Evolutionary conservation across 2,888 invertebrate genomes (phyloP).

Genomic region (Physocephala rufipes): DNA sequence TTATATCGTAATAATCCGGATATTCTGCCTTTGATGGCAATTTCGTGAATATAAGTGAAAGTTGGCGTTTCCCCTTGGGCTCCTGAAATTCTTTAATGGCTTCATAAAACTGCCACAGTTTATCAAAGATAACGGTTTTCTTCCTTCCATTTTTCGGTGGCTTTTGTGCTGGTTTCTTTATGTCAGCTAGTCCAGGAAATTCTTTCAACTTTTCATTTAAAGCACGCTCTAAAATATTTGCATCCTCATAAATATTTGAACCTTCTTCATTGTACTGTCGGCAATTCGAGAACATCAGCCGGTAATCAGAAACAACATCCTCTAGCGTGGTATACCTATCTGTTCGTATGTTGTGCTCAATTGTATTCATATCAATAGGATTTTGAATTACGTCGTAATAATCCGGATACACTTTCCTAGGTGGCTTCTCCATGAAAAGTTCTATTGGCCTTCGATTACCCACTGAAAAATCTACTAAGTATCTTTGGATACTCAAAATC

Average conservation of each 20-base stretch:
- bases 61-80: slow-evolving; percentile 82
- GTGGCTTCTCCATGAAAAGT: slow-evolving; percentile 96
- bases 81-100: slow-evolving; percentile 90
- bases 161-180: slow-evolving; percentile 57
- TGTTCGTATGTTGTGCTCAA: slow-evolving; percentile 88
- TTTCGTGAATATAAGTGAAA: slow-evolving; percentile 95
- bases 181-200: slow-evolving; percentile 71
- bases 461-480: slow-evolving; percentile 74
- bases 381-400: slow-evolving; percentile 94
- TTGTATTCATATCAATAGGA: slow-evolving; percentile 94
- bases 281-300: slow-evolving; percentile 97
- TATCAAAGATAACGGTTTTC: slow-evolving; percentile 71
- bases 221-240: slow-evolving; percentile 85
- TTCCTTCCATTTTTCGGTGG: slow-evolving; percentile 54
- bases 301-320: slow-evolving; percentile 85
- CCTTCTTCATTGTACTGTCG: slow-evolving; percentile 96
- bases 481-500: slow-evolving; percentile 82
- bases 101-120: slow-evolving; percentile 86
- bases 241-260: slow-evolving; percentile 95
- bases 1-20: slow-evolving; percentile 97
- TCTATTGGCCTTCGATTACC: slow-evolving; percentile 88
- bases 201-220: slow-evolving; percentile 85
- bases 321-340: slow-evolving; percentile 84
- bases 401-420: slow-evolving; percentile 92
- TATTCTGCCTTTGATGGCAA: slow-evolving; percentile 93